These are phyloP conservation scores for Hemaris fuciformis DNA, from an alignment of 2,888 invertebrate species.

Conservation along the genomic window DNA sequence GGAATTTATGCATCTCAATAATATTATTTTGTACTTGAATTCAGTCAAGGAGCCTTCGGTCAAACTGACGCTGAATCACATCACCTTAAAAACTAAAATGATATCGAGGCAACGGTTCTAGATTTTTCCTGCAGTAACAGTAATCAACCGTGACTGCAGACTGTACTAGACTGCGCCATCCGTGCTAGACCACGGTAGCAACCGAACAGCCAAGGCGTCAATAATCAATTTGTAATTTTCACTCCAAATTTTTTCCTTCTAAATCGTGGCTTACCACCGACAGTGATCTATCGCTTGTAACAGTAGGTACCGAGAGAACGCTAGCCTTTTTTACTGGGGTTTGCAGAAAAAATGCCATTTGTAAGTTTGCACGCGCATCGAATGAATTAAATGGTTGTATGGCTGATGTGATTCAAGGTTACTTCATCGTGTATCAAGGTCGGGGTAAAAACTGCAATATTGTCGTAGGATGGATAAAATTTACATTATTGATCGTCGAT, in stretches of 20 bases:
- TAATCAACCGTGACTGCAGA: neutral
- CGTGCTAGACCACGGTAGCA: neutral
- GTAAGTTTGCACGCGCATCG: conserved; percentile 2
- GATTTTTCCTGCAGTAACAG: neutral
- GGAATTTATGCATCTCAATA: too few species aligned
- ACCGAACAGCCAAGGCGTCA: neutral
- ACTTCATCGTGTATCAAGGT: neutral
- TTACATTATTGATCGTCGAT: too few species aligned
- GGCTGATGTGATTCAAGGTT: neutral
- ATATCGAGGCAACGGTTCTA: neutral
- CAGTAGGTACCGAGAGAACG: neutral
- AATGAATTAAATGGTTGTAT: neutral
- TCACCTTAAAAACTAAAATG: neutral
- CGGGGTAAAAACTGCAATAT: neutral
- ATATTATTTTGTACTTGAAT: too few species aligned
- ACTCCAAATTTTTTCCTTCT: neutral
- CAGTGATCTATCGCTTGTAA: neutral
- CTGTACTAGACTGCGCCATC: neutral
- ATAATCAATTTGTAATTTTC: conserved; percentile 6
- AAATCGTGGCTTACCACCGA: neutral
- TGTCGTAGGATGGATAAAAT: neutral
- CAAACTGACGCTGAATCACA: neutral
- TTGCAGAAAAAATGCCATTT: conserved; percentile 1
- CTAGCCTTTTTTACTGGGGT: neutral
- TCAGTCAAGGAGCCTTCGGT: neutral